Evolutionary conservation across 2,888 invertebrate species (phyloP).

Genomic region (Drosophila prostipennis): DNA sequence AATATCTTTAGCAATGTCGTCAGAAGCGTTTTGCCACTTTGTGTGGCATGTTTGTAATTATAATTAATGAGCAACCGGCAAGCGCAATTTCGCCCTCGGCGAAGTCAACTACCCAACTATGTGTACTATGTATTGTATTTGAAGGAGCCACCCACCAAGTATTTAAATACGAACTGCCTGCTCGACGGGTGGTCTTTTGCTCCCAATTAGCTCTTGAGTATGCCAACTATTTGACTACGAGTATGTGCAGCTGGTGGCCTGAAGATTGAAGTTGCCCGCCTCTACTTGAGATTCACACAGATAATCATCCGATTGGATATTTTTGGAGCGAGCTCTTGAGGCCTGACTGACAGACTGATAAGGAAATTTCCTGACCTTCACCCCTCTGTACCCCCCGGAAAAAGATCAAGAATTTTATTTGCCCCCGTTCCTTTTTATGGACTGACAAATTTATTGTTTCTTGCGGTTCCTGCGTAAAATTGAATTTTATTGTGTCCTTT

Average conservation of each 20-base stretch:
- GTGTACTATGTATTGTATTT: constrained; percentile 16
- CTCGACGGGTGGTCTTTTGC: constrained; percentile 39
- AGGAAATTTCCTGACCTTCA: constrained; percentile 13
- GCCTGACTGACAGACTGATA: constrained; percentile 11
- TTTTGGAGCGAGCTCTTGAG: constrained; percentile 13
- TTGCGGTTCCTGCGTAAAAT: too few relatives aligned
- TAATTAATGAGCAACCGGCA: constrained; percentile 70
- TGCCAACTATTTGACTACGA: constrained; percentile 8
- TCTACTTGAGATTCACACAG: constrained; percentile 2
- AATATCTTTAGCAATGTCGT: constrained; percentile 16
- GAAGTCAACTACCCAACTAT: constrained; percentile 31
- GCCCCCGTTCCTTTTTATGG: constrained; percentile 46
- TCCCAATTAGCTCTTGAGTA: constrained; percentile 57
- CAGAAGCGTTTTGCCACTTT: constrained; percentile 33
- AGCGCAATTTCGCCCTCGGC: constrained; percentile 36
- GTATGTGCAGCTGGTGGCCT: constrained; percentile 9
- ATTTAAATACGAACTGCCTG: constrained; percentile 23
- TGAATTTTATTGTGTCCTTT: constrained; percentile 35
- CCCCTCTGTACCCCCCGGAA: too few relatives aligned
- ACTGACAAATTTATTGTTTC: constrained; percentile 25
- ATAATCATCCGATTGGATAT: constrained; percentile 18
- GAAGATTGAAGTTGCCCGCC: constrained; percentile 1
- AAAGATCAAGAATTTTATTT: constrained; percentile 23
- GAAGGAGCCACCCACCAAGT: neutral
- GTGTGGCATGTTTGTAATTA: constrained; percentile 60